Evolutionary conservation across 1,140 invertebrate genomes (phyloP).

Genomic region (Oncopodura yosiiana): DNA sequence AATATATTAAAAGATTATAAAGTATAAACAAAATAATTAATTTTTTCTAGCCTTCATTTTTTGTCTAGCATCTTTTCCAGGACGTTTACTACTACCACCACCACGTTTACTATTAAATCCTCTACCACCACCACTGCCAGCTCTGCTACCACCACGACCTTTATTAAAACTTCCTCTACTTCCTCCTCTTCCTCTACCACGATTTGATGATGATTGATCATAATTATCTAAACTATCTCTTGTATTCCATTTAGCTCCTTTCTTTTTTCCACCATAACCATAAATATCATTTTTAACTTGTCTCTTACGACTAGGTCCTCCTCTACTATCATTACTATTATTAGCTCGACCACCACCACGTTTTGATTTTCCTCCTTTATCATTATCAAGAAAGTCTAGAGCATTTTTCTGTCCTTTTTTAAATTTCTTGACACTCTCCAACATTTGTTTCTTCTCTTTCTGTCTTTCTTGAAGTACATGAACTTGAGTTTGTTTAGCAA

Average conservation of each 20-base stretch:
- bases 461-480: conserved; percentile 68
- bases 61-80: background rate
- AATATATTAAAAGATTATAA: too few relatives aligned
- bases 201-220: background rate
- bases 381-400: conserved; percentile 71
- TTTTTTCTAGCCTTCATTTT: too few relatives aligned
- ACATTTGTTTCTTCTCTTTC: conserved; percentile 51
- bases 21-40: too few relatives aligned
- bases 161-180: conserved; percentile 26
- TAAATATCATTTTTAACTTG: conserved; percentile 74
- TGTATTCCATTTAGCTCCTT: conserved; percentile 77
- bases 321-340: conserved; percentile 17
- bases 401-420: conserved; percentile 68
- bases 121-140: conserved; percentile 6
- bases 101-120: background rate
- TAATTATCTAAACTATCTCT: conserved; percentile 50
- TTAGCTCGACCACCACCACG: background rate
- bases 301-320: conserved; percentile 35
- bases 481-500: conserved; percentile 78
- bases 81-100: background rate
- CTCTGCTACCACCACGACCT: conserved; percentile 24
- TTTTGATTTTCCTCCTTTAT: conserved; percentile 44
- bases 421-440: conserved; percentile 76
- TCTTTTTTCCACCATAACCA: conserved; percentile 93
- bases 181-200: background rate